Base-by-base conservation (phyloP, 2,888 invertebrate genomes). In the Meandrusa payeni region DNA sequence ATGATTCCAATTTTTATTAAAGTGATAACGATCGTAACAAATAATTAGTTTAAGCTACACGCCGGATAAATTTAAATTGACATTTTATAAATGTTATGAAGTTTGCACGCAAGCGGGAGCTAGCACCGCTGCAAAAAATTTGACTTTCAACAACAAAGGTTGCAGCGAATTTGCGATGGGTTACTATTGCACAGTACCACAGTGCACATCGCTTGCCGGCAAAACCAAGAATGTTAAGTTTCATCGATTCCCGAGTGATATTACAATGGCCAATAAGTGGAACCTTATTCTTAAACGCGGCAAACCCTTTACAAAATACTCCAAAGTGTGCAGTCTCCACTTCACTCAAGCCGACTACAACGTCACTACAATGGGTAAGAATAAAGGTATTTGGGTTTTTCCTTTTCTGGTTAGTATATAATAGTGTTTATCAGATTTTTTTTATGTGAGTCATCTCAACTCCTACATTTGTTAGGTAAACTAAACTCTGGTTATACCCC, bases 351-450 rank as follows among this genome's bases (percentile, higher is more conserved):
- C 66, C 2, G 88, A 88, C 50, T 88, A 88, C 62, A 88, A 83
- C 69, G 79, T 88, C 67, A 88, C 88, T 34, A 83, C 82, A 56
- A 83, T 87, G 86, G 88, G 88, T 81, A 86, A 88, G 83, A 81
- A 77, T 72, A 82, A 78, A 85, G 80, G 78, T 81, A 62, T 75
- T 71, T 63, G 73, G 78, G 79, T 73, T 80, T 83, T 80, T 78
- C 78, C 78, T 69, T 63, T 57, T 71, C 56, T 60, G 50, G 41
- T 50, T 54, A 46, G 27, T 45, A 41, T 50, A 39, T 36, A 49
- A 28, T 51, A 50, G 17, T 41, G 46, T 53, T 44, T 47, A 42
- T 68, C 59, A 59, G 52, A 64, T 54, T 56, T 64, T 64, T 60
- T 4, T 55, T 56, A 54, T 48, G 61, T 76, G 74, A 76, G 57